Percentiles rank a stretch among this genome's conserved stretches.
Evolutionary conservation across 2,113 vertebrate species (phyloP).

Genomic region (Paradoxurus hermaphroditus): DNA sequence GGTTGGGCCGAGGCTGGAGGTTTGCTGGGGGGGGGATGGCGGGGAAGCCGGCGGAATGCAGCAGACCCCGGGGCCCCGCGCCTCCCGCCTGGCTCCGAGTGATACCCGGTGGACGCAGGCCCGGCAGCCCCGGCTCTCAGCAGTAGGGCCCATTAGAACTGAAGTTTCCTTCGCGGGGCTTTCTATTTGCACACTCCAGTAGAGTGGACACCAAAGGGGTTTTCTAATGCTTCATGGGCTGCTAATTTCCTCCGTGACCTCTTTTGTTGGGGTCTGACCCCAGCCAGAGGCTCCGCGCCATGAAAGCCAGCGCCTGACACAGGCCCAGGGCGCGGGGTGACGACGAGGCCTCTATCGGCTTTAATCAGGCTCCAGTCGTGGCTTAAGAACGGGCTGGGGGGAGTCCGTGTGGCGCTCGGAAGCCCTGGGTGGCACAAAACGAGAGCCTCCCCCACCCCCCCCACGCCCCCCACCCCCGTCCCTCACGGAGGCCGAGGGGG

Average conservation of each 20-base stretch:
- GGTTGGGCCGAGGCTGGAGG: background rate
- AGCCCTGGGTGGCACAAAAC: conserved; percentile 85
- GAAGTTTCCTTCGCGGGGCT: conserved; percentile 74
- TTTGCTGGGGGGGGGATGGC: too few species aligned
- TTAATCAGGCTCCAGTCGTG: conserved; percentile 84
- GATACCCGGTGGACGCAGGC: background rate
- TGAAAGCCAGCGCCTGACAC: conserved; percentile 91
- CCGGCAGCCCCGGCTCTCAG: conserved; percentile 58
- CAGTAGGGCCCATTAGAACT: conserved; percentile 79
- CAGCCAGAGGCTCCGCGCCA: conserved; percentile 81
- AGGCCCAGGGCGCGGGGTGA: conserved; percentile 81
- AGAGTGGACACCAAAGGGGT: conserved; percentile 86
- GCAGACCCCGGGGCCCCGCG: background rate
- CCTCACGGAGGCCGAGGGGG: conserved; percentile 78
- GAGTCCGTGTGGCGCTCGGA: conserved; percentile 85
- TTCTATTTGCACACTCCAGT: conserved; percentile 89
- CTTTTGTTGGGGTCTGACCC: conserved; percentile 87
- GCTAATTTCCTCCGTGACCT: conserved; percentile 91
- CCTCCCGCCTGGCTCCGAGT: accelerated
- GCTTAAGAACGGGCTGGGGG: conserved; percentile 75
- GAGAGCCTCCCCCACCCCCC: conserved; percentile 79
- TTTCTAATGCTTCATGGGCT: conserved; percentile 92
- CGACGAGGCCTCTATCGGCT: conserved; percentile 84
- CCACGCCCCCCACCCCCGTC: conserved; percentile 81
- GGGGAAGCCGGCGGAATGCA: too few species aligned